These are phyloP conservation scores for Fragum sueziense DNA, from an alignment of 2,888 invertebrate genomes.

Conservation along the genomic window DNA sequence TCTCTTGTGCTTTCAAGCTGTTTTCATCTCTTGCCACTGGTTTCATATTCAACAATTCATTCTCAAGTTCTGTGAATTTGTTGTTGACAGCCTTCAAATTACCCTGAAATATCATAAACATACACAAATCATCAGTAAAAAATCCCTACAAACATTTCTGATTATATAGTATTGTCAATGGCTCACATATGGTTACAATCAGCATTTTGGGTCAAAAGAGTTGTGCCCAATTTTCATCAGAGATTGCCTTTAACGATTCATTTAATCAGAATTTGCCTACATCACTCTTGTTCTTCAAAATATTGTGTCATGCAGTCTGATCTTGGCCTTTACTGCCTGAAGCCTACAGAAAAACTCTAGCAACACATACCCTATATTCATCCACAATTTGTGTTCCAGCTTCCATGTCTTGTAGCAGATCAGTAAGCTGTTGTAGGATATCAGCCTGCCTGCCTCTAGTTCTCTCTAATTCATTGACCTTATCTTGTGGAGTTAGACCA, in stretches of 20 bases:
- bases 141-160: no score
- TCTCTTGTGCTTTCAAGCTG: conserved; percentile 91
- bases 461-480: conserved; percentile 90
- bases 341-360: no score
- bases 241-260: no score
- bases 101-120: conserved; percentile 84
- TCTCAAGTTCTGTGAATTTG: conserved; percentile 91
- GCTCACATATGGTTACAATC: no score
- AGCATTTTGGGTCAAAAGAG: no score
- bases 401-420: conserved; percentile 75
- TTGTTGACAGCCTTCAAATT: conserved; percentile 90
- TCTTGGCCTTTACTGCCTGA: no score
- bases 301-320: no score
- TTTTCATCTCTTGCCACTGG: conserved; percentile 94
- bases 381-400: conserved; percentile 87
- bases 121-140: no score
- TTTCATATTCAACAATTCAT: conserved; percentile 92
- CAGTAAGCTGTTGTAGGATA: conserved; percentile 85
- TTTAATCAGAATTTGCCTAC: no score
- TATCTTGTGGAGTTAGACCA: conserved; percentile 88
- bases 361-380: conserved; percentile 84
- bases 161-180: no score
- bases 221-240: no score
- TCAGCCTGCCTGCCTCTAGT: conserved; percentile 87
- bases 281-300: no score